Evolutionary conservation across 2,888 invertebrate species (phyloP).

Genomic region (Meta bourneti): DNA sequence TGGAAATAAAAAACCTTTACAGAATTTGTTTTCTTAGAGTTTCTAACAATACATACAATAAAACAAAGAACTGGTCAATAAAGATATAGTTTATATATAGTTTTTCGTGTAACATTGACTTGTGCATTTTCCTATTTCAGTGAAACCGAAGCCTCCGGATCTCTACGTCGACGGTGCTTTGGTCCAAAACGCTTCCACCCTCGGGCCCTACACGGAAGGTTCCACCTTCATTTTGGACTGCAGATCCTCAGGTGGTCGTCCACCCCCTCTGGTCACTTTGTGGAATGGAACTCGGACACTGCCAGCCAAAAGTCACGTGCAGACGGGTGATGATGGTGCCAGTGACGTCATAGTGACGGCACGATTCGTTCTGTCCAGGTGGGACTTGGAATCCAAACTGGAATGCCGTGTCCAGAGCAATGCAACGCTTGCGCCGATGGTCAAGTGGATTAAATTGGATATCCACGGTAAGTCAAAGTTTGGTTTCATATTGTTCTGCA

Average conservation of each 20-base stretch:
- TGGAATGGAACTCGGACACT: conserved; percentile 84
- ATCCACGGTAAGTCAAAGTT: conserved; percentile 86
- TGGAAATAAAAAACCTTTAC: no score
- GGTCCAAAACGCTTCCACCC: conserved; percentile 65
- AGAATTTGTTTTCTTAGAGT: no score
- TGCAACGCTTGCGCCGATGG: conserved; percentile 78
- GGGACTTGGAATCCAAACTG: conserved; percentile 78
- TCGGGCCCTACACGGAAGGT: conserved; percentile 88
- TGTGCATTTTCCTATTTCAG: conserved; percentile 29
- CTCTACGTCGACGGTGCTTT: conserved; percentile 65
- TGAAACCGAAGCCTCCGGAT: conserved; percentile 73
- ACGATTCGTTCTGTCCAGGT: conserved; percentile 77
- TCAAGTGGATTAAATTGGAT: conserved; percentile 84
- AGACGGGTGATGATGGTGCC: conserved; percentile 71
- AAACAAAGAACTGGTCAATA: no score
- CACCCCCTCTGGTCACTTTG: conserved; percentile 91
- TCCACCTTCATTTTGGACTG: conserved; percentile 86
- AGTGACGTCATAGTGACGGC: conserved; percentile 77
- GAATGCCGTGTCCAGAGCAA: conserved; percentile 78
- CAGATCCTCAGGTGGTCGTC: conserved; percentile 90
- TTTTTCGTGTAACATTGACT: no score
- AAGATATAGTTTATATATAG: no score
- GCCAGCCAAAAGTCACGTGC: conserved; percentile 73
- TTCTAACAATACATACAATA: no score
- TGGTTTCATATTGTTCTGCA: not conserved